Evolutionary conservation across 2,113 vertebrate genomes (phyloP), one percentile per base, ranked within the genome.

Genomic region (Stomatorhinus ivindoensis): DNA sequence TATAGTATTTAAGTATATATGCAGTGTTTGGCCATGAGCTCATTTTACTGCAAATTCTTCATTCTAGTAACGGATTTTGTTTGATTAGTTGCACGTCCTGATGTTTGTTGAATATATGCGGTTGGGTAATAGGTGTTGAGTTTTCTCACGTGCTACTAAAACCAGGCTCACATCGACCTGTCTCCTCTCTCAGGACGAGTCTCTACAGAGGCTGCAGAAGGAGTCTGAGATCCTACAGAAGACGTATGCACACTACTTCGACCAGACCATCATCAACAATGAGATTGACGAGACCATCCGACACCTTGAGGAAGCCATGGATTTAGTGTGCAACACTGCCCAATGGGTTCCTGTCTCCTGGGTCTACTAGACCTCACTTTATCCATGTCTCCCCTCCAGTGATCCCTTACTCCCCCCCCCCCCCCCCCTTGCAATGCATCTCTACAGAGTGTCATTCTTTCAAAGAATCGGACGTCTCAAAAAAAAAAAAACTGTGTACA

Each of bases 261-360:
- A 99, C 95, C 97, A 98, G 94, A 99, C 98, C 94, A 98, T 99
- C 96, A 99, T 99, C 97, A 99, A 99, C 97, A 99, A 99, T 84
- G 98, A 99, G 95, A 99, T 99, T 76, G 98, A 99, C 90, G 98
- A 99, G 95, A 99, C 98, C 94, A 99, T 99, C 96, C 95, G 96
- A 92, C 97, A 97, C 95, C 97, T 99, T 95, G 98, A 99, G 95
- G 98, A 99, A 96, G 97, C 98, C 90, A 98, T 99, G 87, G 97
- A 99, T 92, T 96, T 98, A 92, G 97, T 99, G 93, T 98, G 97
- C 96, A 97, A 96, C 94, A 97, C 97, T 90, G 96, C 95, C 24
- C 98, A 99, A 95, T 99, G 98, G 98, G 98, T 99, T 90, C 98
- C 98, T 0, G 98, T 99, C 91, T 99, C 98, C 95, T 99, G 98